phyloP scores from a whole-genome alignment of 2,113 vertebrate genomes.

The Aegithalos caudatus region DNA sequence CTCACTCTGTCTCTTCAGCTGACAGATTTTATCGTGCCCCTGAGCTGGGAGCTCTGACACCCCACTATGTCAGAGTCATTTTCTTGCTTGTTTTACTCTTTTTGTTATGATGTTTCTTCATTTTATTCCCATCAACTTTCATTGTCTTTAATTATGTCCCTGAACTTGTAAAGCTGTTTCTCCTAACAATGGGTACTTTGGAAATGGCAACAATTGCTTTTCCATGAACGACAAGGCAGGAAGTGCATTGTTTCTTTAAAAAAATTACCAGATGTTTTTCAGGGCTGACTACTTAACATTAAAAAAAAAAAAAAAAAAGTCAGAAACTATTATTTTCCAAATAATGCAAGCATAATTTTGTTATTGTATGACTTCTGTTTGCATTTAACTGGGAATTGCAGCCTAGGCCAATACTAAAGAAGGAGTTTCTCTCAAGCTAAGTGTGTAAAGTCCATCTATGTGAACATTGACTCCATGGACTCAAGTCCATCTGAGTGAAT shows the following conservation, averaged over 20 bases:
- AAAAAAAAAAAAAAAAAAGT: not conserved
- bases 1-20: not conserved
- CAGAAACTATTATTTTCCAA: constrained; percentile 33
- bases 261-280: constrained; percentile 49
- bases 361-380: constrained; percentile 42
- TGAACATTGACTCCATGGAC: rapidly evolving
- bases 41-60: not conserved
- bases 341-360: not conserved
- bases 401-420: not conserved
- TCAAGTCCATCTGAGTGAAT: not conserved
- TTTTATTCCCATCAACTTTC: constrained; percentile 62
- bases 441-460: not conserved
- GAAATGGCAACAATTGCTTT: constrained; percentile 40
- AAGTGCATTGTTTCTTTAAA: constrained; percentile 55
- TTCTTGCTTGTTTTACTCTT: constrained; percentile 31
- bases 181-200: constrained; percentile 57
- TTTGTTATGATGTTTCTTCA: constrained; percentile 41
- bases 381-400: constrained; percentile 27
- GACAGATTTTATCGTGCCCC: not conserved
- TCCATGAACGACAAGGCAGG: constrained; percentile 47
- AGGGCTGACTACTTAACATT: not conserved
- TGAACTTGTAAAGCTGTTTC: constrained; percentile 59
- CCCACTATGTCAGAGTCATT: not conserved
- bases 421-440: not conserved
- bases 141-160: constrained; percentile 61